These are phyloP conservation scores for Zoanthus sansibaricus DNA, from an alignment of 92 coral and sea anemone genomes.

Conservation along the genomic window DNA sequence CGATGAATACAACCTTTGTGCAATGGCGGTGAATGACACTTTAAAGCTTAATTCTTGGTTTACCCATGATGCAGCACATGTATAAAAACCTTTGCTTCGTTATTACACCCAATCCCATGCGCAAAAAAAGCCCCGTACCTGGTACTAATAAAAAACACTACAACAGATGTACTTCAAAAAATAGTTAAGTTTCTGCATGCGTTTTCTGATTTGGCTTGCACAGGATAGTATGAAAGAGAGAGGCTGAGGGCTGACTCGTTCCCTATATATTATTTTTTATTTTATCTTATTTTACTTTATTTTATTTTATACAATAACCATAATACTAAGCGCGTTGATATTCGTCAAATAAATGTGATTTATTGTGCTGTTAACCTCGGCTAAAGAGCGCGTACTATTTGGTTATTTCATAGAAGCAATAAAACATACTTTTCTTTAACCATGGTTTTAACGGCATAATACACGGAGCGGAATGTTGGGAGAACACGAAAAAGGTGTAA, in stretches of 20 bases:
- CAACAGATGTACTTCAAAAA: constrained; percentile 54
- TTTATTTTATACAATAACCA: too few relatives aligned
- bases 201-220: constrained; percentile 7
- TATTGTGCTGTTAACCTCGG: not conserved
- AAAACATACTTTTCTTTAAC: not conserved
- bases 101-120: constrained; percentile 51
- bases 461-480: too few relatives aligned
- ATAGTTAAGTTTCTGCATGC: not conserved
- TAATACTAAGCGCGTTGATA: not conserved
- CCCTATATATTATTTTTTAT: not conserved
- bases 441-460: not conserved
- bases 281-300: not conserved
- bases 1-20: constrained; percentile 67
- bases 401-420: not conserved
- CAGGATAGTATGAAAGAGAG: not conserved
- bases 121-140: constrained; percentile 59
- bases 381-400: too few relatives aligned
- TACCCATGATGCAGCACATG: constrained; percentile 46
- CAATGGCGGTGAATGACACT: constrained; percentile 48
- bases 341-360: too few relatives aligned
- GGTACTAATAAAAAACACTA: constrained; percentile 46
- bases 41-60: constrained; percentile 15
- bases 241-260: constrained; percentile 5
- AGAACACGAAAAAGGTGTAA: too few relatives aligned
- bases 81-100: constrained; percentile 57